Conservation (phyloP, 2,888 invertebrate genomes). For the Tyria jacobaeae region DNA sequence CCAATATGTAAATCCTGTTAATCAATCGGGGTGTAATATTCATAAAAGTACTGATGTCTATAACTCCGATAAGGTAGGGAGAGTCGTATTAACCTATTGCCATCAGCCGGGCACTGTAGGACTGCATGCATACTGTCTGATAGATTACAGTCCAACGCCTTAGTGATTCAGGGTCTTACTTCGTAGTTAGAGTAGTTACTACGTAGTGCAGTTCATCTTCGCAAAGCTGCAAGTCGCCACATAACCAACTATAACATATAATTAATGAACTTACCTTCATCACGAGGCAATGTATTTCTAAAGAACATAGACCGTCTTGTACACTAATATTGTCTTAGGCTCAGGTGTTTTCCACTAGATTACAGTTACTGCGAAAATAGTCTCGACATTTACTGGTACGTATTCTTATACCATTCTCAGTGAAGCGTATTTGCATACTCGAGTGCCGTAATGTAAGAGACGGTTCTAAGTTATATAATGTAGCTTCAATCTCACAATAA, state of each 20-base stretch:
- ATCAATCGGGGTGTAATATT: too few relatives aligned
- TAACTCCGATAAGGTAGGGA: too few relatives aligned
- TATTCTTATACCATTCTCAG: slow-evolving; percentile 9
- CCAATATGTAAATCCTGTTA: too few relatives aligned
- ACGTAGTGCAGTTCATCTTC: too few relatives aligned
- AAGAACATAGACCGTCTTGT: background rate
- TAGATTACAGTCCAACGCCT: too few relatives aligned
- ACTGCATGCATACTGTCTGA: too few relatives aligned
- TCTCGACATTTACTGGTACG: slow-evolving; percentile 23
- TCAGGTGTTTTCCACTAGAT: slow-evolving; percentile 9
- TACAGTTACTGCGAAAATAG: slow-evolving; percentile 15
- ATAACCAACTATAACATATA: background rate
- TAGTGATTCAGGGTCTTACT: too few relatives aligned
- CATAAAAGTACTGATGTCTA: too few relatives aligned
- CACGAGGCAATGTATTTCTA: background rate
- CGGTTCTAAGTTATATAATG: slow-evolving; percentile 6
- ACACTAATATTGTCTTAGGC: slow-evolving; percentile 5
- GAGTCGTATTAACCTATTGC: too few relatives aligned
- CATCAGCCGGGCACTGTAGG: too few relatives aligned
- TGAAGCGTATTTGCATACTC: slow-evolving; percentile 33
- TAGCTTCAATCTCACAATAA: background rate
- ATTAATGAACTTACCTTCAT: background rate
- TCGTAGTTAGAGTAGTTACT: too few relatives aligned
- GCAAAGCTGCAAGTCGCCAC: too few relatives aligned
- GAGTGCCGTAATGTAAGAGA: slow-evolving; percentile 24